Percentiles rank a stretch among this genome's conserved stretches.
phyloP scores from a whole-genome alignment of 2,797 vertebrate genomes.

The Trachops cirrhosus region DNA sequence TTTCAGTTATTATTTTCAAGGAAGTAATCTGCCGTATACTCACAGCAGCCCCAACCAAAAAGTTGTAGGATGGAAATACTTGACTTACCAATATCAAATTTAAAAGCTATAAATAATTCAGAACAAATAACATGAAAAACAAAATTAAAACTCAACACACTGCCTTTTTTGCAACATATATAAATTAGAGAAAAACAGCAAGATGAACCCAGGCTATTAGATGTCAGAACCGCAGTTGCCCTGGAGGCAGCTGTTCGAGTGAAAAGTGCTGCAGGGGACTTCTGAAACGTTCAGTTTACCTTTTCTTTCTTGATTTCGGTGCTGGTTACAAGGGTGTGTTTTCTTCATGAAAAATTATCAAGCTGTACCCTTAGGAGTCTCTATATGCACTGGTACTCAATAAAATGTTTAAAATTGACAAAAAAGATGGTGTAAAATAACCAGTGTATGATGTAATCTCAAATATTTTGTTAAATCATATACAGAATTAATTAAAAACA shows the following conservation, averaged over 20 bases:
- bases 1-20: not conserved
- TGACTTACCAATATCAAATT: not conserved
- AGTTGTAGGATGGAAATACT: not conserved
- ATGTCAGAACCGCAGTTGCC: not conserved
- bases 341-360: conserved; percentile 29
- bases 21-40: not conserved
- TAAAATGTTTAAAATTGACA: not conserved
- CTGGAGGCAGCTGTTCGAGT: not conserved
- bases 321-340: not conserved
- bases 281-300: not conserved
- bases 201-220: not conserved
- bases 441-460: not conserved
- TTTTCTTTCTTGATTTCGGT: not conserved
- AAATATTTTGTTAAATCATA: not conserved
- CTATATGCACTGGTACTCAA: not conserved
- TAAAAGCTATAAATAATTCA: not conserved
- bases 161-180: not conserved
- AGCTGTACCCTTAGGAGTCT: not conserved
- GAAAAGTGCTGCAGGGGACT: not conserved
- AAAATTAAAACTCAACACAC: not conserved
- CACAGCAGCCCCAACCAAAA: not conserved
- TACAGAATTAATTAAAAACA: not conserved
- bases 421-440: not conserved
- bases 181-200: not conserved
- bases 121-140: not conserved